These are phyloP conservation scores for Torymus aiolomorphi DNA, from an alignment of 2,888 invertebrate genomes.

Conservation along the genomic window DNA sequence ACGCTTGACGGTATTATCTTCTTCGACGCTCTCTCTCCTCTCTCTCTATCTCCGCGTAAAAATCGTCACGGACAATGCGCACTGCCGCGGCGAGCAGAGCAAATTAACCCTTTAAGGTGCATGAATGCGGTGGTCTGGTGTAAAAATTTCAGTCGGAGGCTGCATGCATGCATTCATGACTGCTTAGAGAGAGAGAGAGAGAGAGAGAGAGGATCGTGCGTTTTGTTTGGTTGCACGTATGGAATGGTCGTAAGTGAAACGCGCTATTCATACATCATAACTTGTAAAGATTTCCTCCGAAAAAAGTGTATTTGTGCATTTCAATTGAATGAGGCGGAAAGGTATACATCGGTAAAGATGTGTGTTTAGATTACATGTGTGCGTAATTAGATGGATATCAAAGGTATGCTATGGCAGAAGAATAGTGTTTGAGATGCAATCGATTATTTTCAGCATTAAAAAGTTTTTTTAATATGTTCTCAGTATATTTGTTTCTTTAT, in stretches of 20 bases:
- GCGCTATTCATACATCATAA: not conserved
- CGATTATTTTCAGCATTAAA: too few species aligned
- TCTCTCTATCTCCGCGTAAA: conserved; percentile 21
- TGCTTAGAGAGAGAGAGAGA: too few species aligned
- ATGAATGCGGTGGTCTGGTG: conserved; percentile 3
- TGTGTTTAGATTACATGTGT: too few species aligned
- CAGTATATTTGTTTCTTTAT: too few species aligned
- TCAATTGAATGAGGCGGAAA: too few species aligned
- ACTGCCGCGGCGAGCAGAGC: not conserved
- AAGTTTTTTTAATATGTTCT: too few species aligned
- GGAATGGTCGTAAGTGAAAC: not conserved
- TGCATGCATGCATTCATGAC: too few species aligned
- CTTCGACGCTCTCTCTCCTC: not conserved
- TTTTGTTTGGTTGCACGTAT: not conserved
- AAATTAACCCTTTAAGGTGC: conserved; percentile 39
- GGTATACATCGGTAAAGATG: too few species aligned
- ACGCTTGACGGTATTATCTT: conserved; percentile 31
- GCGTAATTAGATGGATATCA: too few species aligned
- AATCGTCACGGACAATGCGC: conserved; percentile 38
- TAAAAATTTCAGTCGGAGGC: too few species aligned
- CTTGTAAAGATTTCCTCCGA: not conserved
- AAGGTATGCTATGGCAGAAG: too few species aligned
- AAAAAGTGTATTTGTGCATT: not conserved
- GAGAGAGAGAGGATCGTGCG: not conserved
- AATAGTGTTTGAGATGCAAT: too few species aligned